phyloP scores from a whole-genome alignment of 2,113 vertebrate genomes.

The Chlorodrepanis virens region DNA sequence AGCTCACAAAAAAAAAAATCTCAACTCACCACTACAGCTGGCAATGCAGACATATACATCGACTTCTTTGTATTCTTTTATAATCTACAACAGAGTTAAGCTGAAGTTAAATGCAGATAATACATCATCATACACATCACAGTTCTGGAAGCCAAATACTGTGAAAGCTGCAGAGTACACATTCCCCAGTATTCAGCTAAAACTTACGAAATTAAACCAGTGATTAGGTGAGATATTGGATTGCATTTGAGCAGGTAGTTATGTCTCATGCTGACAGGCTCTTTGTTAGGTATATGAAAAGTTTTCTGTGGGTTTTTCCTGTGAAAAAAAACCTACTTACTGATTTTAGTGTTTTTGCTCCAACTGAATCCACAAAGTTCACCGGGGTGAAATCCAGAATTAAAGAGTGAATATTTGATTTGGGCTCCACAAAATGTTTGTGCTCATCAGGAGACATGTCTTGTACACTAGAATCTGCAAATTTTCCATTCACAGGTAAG shows the following conservation, averaged over 20 bases:
- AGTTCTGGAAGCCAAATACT: neutral
- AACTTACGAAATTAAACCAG: neutral
- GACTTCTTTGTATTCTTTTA: slow-evolving; percentile 85
- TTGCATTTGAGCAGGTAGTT: neutral
- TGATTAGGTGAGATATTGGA: neutral
- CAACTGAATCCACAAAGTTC: slow-evolving; percentile 94
- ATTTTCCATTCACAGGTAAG: slow-evolving; percentile 72
- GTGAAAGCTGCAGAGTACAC: neutral
- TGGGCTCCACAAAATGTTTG: slow-evolving; percentile 73
- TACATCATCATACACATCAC: neutral
- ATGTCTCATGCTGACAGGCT: neutral
- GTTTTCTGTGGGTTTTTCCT: neutral
- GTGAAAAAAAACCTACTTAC: slow-evolving; percentile 65
- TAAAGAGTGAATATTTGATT: slow-evolving; percentile 76
- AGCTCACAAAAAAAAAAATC: neutral
- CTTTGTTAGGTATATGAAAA: neutral
- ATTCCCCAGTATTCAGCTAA: neutral
- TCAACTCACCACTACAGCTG: slow-evolving; percentile 84
- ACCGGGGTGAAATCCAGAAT: slow-evolving; percentile 89
- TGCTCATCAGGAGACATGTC: slow-evolving; percentile 71
- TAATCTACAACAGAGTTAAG: slow-evolving; percentile 79
- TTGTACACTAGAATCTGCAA: neutral
- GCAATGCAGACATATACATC: slow-evolving; percentile 84
- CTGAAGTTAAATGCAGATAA: neutral
- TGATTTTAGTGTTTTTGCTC: slow-evolving; percentile 88